Evolutionary conservation across 2,113 vertebrate genomes (phyloP).

Genomic region (Macrotis lagotis): DNA sequence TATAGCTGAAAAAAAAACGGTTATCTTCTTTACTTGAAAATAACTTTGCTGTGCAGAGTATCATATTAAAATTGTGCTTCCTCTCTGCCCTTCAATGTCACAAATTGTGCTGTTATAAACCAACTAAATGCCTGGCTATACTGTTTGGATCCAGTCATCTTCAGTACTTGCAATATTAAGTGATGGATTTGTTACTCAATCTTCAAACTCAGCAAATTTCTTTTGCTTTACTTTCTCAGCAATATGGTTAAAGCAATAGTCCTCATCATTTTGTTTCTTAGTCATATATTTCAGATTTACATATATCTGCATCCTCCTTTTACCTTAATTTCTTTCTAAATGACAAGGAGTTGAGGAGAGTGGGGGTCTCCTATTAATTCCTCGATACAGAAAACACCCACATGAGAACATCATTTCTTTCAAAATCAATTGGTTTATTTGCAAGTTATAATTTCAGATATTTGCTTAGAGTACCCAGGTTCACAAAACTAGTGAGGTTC

Average conservation of each 20-base stretch:
- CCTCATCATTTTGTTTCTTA: not conserved
- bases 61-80: not conserved
- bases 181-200: not conserved
- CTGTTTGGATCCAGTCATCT: not conserved
- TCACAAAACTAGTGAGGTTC: not conserved
- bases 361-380: not conserved
- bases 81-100: not conserved
- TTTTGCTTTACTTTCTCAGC: not conserved
- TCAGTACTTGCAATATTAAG: not conserved
- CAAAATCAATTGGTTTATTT: not conserved
- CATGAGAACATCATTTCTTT: not conserved
- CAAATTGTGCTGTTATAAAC: not conserved
- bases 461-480: not conserved
- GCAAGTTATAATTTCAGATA: not conserved
- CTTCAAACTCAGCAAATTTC: not conserved
- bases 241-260: not conserved
- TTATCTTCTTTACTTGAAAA: not conserved
- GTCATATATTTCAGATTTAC: not conserved
- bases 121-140: not conserved
- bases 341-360: not conserved
- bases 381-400: not conserved
- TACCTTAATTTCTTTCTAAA: not conserved
- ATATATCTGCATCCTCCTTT: not conserved
- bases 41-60: not conserved
- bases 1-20: not conserved